phyloP scores from a whole-genome alignment of 2,888 invertebrate genomes.

The Ganaspis brasiliensis region DNA sequence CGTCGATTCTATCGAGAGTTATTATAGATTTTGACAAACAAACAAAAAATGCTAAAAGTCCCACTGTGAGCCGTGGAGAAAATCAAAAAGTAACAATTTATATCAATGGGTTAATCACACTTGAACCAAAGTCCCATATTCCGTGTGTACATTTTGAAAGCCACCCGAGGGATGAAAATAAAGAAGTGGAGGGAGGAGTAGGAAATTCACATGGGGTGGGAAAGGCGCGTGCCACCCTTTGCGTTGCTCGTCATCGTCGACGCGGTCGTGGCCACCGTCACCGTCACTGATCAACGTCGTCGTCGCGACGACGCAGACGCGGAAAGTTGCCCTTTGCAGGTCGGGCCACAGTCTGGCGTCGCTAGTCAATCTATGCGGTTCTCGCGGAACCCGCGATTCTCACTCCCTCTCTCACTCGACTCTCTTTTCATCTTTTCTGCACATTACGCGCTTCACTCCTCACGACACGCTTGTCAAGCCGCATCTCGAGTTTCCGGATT shows the following conservation, averaged over 20 bases:
- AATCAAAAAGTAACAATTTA: background rate
- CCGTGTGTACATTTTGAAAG: background rate
- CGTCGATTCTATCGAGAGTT: too few species aligned
- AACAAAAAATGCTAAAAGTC: too few species aligned
- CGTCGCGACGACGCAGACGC: constrained; percentile 57
- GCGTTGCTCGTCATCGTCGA: constrained; percentile 17
- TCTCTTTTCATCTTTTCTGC: constrained; percentile 1
- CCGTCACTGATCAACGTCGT: constrained; percentile 51
- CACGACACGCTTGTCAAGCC: background rate
- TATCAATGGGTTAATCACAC: constrained; percentile 9
- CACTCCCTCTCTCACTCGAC: constrained; percentile 27
- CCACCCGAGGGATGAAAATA: constrained; percentile 7
- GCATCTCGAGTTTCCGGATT: background rate
- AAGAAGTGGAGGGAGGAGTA: background rate
- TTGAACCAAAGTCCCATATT: background rate
- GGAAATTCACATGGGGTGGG: background rate
- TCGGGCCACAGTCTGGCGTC: constrained; percentile 60
- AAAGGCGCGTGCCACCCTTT: constrained; percentile 31
- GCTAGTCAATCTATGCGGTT: constrained; percentile 59
- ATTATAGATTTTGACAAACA: too few species aligned
- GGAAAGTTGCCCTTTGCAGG: constrained; percentile 54
- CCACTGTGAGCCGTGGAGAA: too few species aligned
- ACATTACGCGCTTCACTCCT: background rate
- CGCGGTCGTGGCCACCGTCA: constrained; percentile 41
- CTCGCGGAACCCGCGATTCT: constrained; percentile 47